phyloP scores from a whole-genome alignment of 2,113 vertebrate species.

The Meleagris gallopavo region DNA sequence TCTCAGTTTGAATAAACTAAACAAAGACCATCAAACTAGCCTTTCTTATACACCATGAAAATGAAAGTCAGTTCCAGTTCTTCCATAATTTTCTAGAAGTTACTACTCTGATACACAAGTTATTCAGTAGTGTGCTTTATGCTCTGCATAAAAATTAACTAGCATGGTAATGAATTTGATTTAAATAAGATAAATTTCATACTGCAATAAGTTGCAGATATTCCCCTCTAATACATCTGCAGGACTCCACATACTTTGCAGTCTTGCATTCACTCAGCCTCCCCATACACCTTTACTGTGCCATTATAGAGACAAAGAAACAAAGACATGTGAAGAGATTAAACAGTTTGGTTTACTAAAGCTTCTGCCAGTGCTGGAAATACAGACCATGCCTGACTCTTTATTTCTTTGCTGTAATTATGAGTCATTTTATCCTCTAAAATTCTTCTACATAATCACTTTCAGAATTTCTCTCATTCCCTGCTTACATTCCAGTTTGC shows the following conservation, averaged over 20 bases:
- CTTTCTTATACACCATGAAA: not conserved
- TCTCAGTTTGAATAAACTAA: not conserved
- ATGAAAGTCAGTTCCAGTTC: not conserved
- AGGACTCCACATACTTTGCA: not conserved
- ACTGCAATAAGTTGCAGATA: not conserved
- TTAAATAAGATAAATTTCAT: constrained; percentile 3
- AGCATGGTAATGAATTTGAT: not conserved
- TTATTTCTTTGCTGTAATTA: not conserved
- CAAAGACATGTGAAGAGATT: not conserved
- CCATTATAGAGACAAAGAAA: not conserved
- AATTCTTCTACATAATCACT: not conserved
- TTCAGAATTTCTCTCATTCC: not conserved
- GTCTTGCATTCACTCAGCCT: not conserved
- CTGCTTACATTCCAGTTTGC: not conserved
- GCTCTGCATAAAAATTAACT: not conserved
- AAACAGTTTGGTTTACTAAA: not conserved
- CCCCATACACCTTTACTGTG: not conserved
- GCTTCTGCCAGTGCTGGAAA: not conserved
- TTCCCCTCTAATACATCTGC: not conserved
- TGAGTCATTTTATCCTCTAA: not conserved
- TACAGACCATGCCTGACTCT: not conserved
- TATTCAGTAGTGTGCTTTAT: not conserved
- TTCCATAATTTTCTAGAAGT: not conserved
- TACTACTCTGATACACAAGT: not conserved
- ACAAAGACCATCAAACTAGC: not conserved